Percentiles rank a stretch among this genome's conserved stretches.
These are phyloP conservation scores for Idaea aversata DNA, from an alignment of 2,888 invertebrate genomes.

Conservation along the genomic window DNA sequence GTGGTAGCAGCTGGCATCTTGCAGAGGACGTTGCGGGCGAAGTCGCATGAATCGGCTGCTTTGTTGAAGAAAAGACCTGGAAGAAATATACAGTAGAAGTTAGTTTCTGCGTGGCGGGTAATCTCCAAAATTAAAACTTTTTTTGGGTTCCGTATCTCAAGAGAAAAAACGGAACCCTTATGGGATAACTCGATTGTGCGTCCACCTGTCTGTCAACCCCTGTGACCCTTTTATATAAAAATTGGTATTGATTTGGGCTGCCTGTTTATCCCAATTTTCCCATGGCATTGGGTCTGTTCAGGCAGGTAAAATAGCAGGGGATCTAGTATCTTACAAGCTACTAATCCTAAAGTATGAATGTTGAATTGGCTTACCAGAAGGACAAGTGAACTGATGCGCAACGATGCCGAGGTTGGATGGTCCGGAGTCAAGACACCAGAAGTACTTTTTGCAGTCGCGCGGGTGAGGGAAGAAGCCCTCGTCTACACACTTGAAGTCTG, in stretches of 20 bases:
- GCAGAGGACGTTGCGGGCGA: constrained; percentile 92
- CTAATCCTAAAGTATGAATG: background rate
- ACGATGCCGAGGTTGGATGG: constrained; percentile 94
- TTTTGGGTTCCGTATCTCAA: too few relatives aligned
- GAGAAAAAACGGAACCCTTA: too few relatives aligned
- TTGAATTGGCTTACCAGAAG: constrained; percentile 82
- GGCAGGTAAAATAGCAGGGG: too few relatives aligned
- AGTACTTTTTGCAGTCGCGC: constrained; percentile 95
- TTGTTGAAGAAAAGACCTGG: constrained; percentile 94
- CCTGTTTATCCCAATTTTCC: too few relatives aligned
- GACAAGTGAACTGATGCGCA: constrained; percentile 95
- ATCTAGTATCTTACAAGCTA: too few relatives aligned
- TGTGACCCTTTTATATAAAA: too few relatives aligned
- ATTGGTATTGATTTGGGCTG: too few relatives aligned
- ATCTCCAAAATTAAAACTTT: background rate
- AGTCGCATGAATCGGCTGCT: constrained; percentile 95
- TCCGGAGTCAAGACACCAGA: constrained; percentile 95
- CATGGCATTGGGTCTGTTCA: too few relatives aligned
- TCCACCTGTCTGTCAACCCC: too few relatives aligned
- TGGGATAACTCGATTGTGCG: too few relatives aligned
- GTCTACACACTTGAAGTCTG: constrained; percentile 94
- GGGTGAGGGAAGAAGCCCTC: constrained; percentile 97
- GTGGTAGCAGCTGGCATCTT: constrained; percentile 82
- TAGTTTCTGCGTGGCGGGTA: background rate
- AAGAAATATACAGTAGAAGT: constrained; percentile 2